Conservation (phyloP, 2,888 invertebrate species). For the Dynastes hyllus region DNA sequence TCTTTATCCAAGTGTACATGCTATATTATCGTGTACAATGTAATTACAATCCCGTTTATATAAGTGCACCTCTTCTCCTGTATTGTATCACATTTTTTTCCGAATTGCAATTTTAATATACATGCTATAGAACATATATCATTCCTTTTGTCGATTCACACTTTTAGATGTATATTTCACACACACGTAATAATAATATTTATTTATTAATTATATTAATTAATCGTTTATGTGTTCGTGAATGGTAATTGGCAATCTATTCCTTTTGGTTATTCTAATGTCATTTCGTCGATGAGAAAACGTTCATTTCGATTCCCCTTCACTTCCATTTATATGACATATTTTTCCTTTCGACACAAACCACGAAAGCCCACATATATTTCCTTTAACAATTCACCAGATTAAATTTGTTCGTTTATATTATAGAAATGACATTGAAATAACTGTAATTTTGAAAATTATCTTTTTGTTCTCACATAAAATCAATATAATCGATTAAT, state of each 20-base stretch:
- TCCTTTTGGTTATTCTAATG: constrained; percentile 63
- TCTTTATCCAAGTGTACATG: too few relatives aligned
- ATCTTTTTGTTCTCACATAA: constrained; percentile 22
- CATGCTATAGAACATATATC: constrained; percentile 64
- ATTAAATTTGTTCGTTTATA: background rate
- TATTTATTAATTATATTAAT: constrained; percentile 53
- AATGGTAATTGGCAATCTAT: constrained; percentile 60
- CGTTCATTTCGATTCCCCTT: background rate
- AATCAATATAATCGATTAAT: constrained; percentile 25
- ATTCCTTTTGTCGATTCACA: constrained; percentile 39
- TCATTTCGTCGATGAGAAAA: constrained; percentile 54
- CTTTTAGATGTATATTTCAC: constrained; percentile 6
- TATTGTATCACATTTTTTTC: constrained; percentile 23
- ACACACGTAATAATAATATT: constrained; percentile 54
- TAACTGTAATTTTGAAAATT: constrained; percentile 23
- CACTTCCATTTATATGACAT: background rate
- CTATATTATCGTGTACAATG: background rate
- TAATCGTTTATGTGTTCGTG: constrained; percentile 61
- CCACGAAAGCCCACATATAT: too few relatives aligned
- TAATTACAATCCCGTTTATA: background rate
- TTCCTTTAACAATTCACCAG: background rate
- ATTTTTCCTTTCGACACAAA: too few relatives aligned
- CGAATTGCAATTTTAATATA: constrained; percentile 62
- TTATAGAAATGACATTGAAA: constrained; percentile 18
- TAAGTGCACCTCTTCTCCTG: constrained; percentile 48